Evolutionary conservation across 2,113 vertebrate species (phyloP).

Genomic region (Labrus mixtus): DNA sequence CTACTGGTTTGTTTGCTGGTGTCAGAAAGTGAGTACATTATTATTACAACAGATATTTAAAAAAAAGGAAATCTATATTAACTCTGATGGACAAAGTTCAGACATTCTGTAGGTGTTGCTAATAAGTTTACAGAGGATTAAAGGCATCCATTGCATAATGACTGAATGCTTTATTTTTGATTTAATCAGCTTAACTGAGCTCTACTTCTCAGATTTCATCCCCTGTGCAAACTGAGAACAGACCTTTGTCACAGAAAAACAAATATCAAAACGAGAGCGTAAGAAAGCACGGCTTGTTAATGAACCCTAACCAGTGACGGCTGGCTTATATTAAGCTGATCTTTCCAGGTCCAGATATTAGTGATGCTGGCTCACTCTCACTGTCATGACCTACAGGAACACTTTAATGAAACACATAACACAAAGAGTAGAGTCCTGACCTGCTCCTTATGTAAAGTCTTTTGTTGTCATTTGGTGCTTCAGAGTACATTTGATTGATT

Average conservation of each 20-base stretch:
- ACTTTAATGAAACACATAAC: neutral
- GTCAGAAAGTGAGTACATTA: constrained; percentile 31
- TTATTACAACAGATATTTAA: constrained; percentile 4
- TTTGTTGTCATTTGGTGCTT: too few species aligned
- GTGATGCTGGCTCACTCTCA: neutral
- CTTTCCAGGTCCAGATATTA: neutral
- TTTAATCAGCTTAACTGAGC: constrained; percentile 53
- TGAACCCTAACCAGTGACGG: neutral
- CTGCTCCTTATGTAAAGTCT: too few species aligned
- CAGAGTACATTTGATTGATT: too few species aligned
- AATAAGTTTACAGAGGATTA: constrained; percentile 50
- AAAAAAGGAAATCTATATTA: constrained; percentile 1
- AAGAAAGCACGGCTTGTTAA: neutral
- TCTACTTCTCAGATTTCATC: constrained; percentile 26
- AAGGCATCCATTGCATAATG: constrained; percentile 42
- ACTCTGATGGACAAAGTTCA: neutral
- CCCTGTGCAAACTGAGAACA: constrained; percentile 25
- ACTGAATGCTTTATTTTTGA: constrained; percentile 33
- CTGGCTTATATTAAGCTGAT: neutral
- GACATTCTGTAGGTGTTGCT: neutral
- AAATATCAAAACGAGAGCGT: neutral
- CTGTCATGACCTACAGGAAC: neutral
- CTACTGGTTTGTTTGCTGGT: constrained; percentile 22
- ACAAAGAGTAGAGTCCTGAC: too few species aligned
- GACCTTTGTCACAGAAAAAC: neutral